phyloP scores from a whole-genome alignment of 1,140 invertebrate species.

The Brachionus calyciflorus region DNA sequence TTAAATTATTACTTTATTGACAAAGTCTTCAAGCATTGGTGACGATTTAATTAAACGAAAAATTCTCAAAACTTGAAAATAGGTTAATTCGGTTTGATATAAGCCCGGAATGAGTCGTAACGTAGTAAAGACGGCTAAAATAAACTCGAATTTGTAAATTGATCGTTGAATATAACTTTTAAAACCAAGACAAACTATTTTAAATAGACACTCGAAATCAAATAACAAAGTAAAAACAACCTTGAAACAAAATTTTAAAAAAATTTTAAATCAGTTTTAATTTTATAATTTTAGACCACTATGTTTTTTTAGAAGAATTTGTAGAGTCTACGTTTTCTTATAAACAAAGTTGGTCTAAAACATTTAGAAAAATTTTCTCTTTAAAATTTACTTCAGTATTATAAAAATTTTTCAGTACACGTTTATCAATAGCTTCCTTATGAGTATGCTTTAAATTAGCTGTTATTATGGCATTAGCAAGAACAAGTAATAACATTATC shows the following conservation, averaged over 20 bases:
- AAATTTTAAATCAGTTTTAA: neutral
- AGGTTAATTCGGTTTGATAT: constrained; percentile 84
- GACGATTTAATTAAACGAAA: constrained; percentile 96
- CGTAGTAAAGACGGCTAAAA: constrained; percentile 88
- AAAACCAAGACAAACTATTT: constrained; percentile 94
- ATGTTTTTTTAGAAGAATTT: too few species aligned
- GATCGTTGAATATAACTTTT: constrained; percentile 90
- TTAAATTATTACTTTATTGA: constrained; percentile 73
- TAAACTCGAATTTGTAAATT: constrained; percentile 94
- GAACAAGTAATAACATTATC: constrained; percentile 85
- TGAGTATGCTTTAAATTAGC: constrained; percentile 95
- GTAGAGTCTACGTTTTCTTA: too few species aligned
- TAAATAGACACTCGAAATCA: constrained; percentile 89
- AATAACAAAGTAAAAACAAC: constrained; percentile 90
- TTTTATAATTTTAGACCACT: too few species aligned
- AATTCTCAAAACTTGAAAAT: constrained; percentile 90
- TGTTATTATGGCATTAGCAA: constrained; percentile 90
- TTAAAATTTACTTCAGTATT: constrained; percentile 74
- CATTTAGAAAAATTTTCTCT: too few species aligned
- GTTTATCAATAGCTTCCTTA: constrained; percentile 64
- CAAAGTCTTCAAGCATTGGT: constrained; percentile 96
- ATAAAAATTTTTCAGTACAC: constrained; percentile 72
- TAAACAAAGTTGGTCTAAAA: too few species aligned
- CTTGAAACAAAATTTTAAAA: constrained; percentile 60
- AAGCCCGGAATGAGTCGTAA: constrained; percentile 85